Evolutionary conservation across 1,140 invertebrate genomes (phyloP), one percentile per base, ranked within the genome.

Genomic region (Calephelis nemesis): DNA sequence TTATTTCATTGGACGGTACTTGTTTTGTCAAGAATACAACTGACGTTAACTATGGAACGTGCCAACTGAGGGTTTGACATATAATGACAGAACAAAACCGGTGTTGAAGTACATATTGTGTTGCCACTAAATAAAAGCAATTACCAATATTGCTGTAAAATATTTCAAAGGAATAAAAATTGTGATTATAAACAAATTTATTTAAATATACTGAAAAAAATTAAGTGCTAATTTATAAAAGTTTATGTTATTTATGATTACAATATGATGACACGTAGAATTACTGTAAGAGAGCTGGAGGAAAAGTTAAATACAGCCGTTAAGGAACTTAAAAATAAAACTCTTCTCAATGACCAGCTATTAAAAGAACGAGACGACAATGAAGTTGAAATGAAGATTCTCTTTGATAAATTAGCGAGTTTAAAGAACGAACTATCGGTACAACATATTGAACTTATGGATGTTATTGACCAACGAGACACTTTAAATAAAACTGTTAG

Each of bases 361-460:
- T 13, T 50, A 6, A 13, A 7, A 50, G 48, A 50, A 50, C n/a
- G 48, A 13, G 48, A 50, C 4, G 48, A 50, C n/a, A 13, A 50
- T 13, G 48, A 50, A 13, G n/a, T 50, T 7, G 48, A 50, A 50
- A 50, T 50, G 48, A 50, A 13, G 48, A 50, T 50, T 50, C 48
- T 50, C 2, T n/a, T 50, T 8, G 48, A 50, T 8, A 12, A 13
- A 50, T 12, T 50, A 50, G 12, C 48, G 4, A 50, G 5, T 7
- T 7, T 50, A 7, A 50, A 50, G 13, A 50, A 50, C 13, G 48
- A 50, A 13, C 48, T 50, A 13, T 50, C 48, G 13, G 48, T n/a
- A 50, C 48, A 50, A n/a, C 48, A 50, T 13, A 50, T 50, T 9
- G n/a, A 50, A 50, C 13, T 50, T n/a, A 50, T 50, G 48, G 48